Conservation (phyloP, 2,797 vertebrate genomes). For the Sternotherus odoratus region DNA sequence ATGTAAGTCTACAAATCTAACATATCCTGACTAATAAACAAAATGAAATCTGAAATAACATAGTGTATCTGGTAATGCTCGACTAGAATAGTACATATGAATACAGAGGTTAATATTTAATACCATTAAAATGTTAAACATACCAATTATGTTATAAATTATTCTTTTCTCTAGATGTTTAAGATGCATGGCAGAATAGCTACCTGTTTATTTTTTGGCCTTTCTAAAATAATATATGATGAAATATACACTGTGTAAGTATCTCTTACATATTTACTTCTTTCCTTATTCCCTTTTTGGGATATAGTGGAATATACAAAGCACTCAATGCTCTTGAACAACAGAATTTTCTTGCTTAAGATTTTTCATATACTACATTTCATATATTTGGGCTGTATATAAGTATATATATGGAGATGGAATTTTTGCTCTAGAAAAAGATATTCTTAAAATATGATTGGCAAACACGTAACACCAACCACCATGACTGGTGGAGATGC, state of each 20-base stretch:
- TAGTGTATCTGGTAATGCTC: rapidly evolving
- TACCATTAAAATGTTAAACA: background rate
- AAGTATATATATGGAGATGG: background rate
- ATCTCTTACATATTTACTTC: background rate
- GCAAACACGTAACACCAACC: background rate
- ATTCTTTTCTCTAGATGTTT: background rate
- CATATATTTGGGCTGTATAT: rapidly evolving
- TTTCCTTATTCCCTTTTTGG: background rate
- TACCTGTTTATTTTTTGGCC: background rate
- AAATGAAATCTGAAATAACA: background rate
- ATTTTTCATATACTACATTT: background rate
- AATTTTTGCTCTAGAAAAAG: background rate
- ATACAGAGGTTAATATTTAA: background rate
- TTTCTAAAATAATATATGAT: background rate
- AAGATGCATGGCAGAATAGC: background rate
- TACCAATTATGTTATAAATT: background rate
- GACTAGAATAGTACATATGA: background rate
- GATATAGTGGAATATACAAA: background rate
- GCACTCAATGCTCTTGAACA: background rate
- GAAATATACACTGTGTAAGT: background rate
- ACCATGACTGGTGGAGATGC: background rate
- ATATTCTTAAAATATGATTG: background rate
- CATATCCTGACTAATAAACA: slow-evolving; percentile 15
- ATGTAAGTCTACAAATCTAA: background rate
- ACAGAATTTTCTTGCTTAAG: background rate